A percentile compares a stretch with the other conserved stretches of the same genome.
These are phyloP conservation scores for Lindbergichthys nudifrons DNA, from an alignment of 2,797 vertebrate genomes.

Conservation along the genomic window DNA sequence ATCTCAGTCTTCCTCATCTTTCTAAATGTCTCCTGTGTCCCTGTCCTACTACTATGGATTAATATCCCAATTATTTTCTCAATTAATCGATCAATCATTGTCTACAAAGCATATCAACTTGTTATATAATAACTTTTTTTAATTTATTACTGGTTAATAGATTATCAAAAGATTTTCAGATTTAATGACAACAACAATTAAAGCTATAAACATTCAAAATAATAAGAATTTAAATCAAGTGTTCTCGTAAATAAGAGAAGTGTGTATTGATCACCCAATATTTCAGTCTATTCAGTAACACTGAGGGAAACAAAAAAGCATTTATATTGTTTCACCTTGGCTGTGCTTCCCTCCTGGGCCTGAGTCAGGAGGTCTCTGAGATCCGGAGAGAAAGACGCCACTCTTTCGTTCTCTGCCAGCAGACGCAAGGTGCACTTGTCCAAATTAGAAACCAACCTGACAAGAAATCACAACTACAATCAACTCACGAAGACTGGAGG, in stretches of 20 bases:
- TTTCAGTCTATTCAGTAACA: background rate
- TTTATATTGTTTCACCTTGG: constrained; percentile 84
- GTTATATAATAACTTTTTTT: no score
- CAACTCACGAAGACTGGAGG: background rate
- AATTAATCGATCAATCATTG: no score
- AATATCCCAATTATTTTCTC: background rate
- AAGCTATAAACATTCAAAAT: no score
- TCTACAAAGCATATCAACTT: background rate
- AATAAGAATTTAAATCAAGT: no score
- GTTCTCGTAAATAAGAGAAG: background rate
- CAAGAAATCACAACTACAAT: constrained; percentile 3
- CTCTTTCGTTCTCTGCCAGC: constrained; percentile 95
- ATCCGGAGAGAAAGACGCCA: constrained; percentile 89
- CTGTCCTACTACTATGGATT: no score
- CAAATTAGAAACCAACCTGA: constrained; percentile 90
- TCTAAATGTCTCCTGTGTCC: no score
- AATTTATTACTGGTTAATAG: no score
- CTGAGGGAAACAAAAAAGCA: background rate
- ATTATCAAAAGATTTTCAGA: no score
- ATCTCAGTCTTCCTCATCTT: no score
- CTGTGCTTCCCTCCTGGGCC: constrained; percentile 90
- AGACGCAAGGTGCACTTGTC: constrained; percentile 94
- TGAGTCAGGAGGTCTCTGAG: constrained; percentile 88
- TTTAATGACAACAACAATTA: no score
- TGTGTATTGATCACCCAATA: background rate